Evolutionary conservation across 92 coral and sea anemone genomes (phyloP).

Genomic region (Bergia sp.): DNA sequence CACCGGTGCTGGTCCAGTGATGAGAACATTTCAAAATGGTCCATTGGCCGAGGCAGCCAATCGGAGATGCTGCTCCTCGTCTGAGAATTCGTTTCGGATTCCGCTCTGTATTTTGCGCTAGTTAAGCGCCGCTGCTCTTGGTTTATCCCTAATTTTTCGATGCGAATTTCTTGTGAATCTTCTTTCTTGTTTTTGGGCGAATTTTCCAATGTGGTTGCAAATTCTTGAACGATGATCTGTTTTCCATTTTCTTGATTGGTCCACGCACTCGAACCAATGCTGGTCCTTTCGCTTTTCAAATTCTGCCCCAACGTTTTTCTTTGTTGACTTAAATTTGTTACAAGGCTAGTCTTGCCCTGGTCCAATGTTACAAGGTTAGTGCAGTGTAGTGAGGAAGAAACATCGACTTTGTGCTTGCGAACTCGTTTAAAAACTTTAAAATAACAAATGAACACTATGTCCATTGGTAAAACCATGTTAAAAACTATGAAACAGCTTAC

Average conservation of each 20-base stretch:
- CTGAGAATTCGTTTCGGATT: background rate
- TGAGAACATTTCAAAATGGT: slow-evolving; percentile 13
- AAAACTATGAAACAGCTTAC: slow-evolving; percentile 11
- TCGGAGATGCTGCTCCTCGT: slow-evolving; percentile 28
- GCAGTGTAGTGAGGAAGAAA: slow-evolving; percentile 1
- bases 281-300: background rate
- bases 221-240: background rate
- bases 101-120: slow-evolving; percentile 20
- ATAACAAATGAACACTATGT: slow-evolving; percentile 28
- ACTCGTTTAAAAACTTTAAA: slow-evolving; percentile 36
- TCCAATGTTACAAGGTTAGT: background rate
- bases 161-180: background rate
- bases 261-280: slow-evolving; percentile 11
- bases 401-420: slow-evolving; percentile 31
- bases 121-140: background rate
- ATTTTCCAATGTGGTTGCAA: background rate
- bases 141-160: slow-evolving; percentile 1
- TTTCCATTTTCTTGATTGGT: slow-evolving; percentile 5
- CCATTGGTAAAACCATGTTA: slow-evolving; percentile 32
- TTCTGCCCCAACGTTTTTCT: background rate
- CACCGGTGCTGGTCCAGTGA: slow-evolving; percentile 24
- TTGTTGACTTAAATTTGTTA: background rate
- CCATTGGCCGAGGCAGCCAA: slow-evolving; percentile 27
- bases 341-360: background rate
- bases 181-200: background rate